A percentile compares a stretch with the other conserved stretches of the same genome.
These are phyloP conservation scores for Clarias macrocephalus DNA, from an alignment of 2,113 vertebrate species.

Conservation along the genomic window DNA sequence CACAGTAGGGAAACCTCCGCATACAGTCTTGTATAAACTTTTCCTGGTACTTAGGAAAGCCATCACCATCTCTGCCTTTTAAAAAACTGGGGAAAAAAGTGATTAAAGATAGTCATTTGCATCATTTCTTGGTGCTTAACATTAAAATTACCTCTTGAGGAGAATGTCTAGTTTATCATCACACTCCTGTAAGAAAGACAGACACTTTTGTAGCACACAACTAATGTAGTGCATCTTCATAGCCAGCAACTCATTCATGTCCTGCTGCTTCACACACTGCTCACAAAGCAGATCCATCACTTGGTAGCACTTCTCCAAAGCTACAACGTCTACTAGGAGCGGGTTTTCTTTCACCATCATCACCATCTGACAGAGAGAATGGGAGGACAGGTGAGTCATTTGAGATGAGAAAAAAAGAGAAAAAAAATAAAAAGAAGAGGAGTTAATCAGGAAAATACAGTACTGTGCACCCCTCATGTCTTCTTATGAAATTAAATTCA, in stretches of 20 bases:
- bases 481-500: no score
- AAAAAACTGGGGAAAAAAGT: constrained; percentile 68
- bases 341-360: constrained; percentile 81
- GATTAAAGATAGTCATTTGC: not conserved
- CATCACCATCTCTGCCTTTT: constrained; percentile 79
- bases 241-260: constrained; percentile 85
- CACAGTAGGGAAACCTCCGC: constrained; percentile 82
- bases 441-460: no score
- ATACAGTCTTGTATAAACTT: constrained; percentile 83
- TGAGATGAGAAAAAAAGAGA: not conserved
- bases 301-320: constrained; percentile 76
- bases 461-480: not conserved
- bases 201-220: constrained; percentile 81
- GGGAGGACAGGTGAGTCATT: not conserved
- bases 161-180: constrained; percentile 77
- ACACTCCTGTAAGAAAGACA: constrained; percentile 72
- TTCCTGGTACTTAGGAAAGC: constrained; percentile 81
- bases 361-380: constrained; percentile 68
- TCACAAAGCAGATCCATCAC: constrained; percentile 84
- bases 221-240: constrained; percentile 87
- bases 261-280: constrained; percentile 72
- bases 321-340: constrained; percentile 72
- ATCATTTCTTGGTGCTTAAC: not conserved
- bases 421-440: no score
- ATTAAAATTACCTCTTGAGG: constrained; percentile 73